These are phyloP conservation scores for Silurus aristotelis DNA, from an alignment of 2,797 vertebrate genomes.

Conservation along the genomic window DNA sequence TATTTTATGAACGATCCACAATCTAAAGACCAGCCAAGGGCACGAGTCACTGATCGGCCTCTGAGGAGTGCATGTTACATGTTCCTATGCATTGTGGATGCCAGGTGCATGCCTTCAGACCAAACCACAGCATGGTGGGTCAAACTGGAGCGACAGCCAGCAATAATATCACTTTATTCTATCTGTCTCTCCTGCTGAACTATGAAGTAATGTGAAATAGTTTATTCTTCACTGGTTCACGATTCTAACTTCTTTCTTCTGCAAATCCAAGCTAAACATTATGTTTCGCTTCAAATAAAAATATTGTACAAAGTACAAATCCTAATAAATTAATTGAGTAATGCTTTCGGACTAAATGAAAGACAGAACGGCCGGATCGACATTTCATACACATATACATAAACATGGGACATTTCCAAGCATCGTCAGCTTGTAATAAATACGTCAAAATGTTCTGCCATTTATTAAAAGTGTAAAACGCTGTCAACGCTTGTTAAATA, in stretches of 20 bases:
- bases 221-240: neutral
- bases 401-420: conserved; percentile 12
- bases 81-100: neutral
- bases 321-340: conserved; percentile 23
- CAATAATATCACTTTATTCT: conserved; percentile 30
- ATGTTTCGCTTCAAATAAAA: conserved; percentile 7
- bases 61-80: conserved; percentile 18
- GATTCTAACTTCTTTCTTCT: neutral
- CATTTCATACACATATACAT: conserved; percentile 16
- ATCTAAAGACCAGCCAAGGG: conserved; percentile 21
- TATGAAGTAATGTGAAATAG: conserved; percentile 13
- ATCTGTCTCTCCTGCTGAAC: conserved; percentile 20
- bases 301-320: neutral
- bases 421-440: conserved; percentile 29
- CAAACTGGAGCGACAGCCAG: conserved; percentile 37
- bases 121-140: conserved; percentile 37
- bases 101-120: conserved; percentile 27
- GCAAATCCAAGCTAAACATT: conserved; percentile 18
- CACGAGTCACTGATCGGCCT: conserved; percentile 45
- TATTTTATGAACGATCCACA: conserved; percentile 21
- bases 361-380: neutral
- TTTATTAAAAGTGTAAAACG: conserved; percentile 35
- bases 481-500: conserved; percentile 30
- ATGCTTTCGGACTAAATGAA: neutral
- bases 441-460: conserved; percentile 25